Evolutionary conservation across 2,797 vertebrate genomes (phyloP), one percentile per base, ranked within the genome.

Genomic region (Prunella strophiata): DNA sequence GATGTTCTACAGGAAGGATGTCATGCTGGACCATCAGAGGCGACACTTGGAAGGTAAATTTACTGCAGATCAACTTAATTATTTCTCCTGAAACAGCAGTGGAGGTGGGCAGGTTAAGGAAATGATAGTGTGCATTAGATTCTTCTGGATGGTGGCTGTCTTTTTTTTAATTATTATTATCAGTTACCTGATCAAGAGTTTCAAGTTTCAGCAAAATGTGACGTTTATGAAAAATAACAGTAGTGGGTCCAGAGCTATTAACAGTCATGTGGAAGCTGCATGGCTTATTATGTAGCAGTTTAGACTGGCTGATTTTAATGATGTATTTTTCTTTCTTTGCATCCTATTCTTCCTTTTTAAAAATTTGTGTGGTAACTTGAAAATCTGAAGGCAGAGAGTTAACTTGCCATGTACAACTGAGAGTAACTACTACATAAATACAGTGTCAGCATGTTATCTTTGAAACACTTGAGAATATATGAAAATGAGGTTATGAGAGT

Each of bases 1-100:
- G 96, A 99, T 99, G 98, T 99, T 99, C 96, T 99, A 99, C 97
- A 98, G 99, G 89, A 99, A 99, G 94, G 99, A 99, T 12, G 99
- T 99, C 85, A 99, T 99, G 99, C 98, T 99, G 96, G 99, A 99
- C 97, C 99, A 99, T 97, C 99, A 99, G 96, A 96, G 99, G 88
- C 96, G 99, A 73, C 99, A 99, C 89, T 97, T 99, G 34, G 98
- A 99, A 96, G 99, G 99, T 99, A 94, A 80, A 86, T 50, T 78
- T 90, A 61, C 61, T 91, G 89, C 70, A 65, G 73, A 63, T 88
- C 66, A 88, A 88, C 36, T 29, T 59, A 8, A 66, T 67, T 36
- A 2, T 34, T 47, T 12, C 32, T 42, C 75, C 63, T 58, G 40
- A 57, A 89, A 58, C 11, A 21, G 14, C 36, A 91, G 16, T 7